Evolutionary conservation across 2,888 invertebrate genomes (phyloP), one percentile per base, ranked within the genome.

Genomic region (Pantelozetes paolii): DNA sequence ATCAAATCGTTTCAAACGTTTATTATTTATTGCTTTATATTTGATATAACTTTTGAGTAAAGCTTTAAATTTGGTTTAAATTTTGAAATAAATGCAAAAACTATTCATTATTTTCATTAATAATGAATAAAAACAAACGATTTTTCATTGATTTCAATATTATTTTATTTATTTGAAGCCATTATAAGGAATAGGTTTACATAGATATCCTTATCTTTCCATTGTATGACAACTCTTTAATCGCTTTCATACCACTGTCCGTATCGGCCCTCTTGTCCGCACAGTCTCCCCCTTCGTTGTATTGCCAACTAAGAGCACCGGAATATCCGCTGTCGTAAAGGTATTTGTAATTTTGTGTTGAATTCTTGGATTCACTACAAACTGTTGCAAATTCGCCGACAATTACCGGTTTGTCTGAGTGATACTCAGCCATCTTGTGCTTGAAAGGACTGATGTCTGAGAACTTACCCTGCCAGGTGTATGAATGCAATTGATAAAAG

Each of bases 131-230:
- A n/a, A n/a, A n/a, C n/a, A n/a, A n/a, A n/a, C n/a, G n/a, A n/a
- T n/a, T n/a, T n/a, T n/a, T n/a, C n/a, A n/a, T n/a, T n/a, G n/a
- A n/a, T n/a, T n/a, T n/a, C n/a, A n/a, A n/a, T n/a, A n/a, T n/a
- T n/a, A n/a, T n/a, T n/a, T n/a, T n/a, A n/a, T n/a, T n/a, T n/a
- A n/a, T n/a, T n/a, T n/a, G n/a, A n/a, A n/a, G n/a, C n/a, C n/a
- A n/a, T n/a, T n/a, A n/a, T n/a, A n/a, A n/a, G n/a, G n/a, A n/a
- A n/a, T n/a, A n/a, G n/a, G n/a, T n/a, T n/a, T n/a, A n/a, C n/a
- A n/a, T n/a, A n/a, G n/a, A n/a, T n/a, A 59, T 59, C 20, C 30
- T 59, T 1, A 59, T 59, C 11, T 59, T 59, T 59, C 57, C 57
- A 20, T 57, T 57, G 23, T 9, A 15, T 18, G 59, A 28, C 59